These are phyloP conservation scores for Artemia sinica DNA, from an alignment of 2,888 invertebrate species.

Conservation along the genomic window DNA sequence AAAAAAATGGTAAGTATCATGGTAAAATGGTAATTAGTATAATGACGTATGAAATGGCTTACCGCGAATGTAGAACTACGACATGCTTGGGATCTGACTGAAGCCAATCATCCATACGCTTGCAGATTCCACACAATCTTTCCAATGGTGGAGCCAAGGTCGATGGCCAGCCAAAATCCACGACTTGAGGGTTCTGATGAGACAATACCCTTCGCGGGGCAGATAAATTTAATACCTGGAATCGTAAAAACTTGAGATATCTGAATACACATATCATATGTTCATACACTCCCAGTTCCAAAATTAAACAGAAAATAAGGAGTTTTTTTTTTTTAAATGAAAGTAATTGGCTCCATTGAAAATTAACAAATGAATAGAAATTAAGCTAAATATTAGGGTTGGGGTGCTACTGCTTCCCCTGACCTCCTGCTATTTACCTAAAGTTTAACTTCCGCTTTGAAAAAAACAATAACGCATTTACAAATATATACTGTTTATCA, in stretches of 20 bases:
- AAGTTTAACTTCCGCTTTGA: too few relatives aligned
- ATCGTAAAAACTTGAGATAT: slow-evolving; percentile 25
- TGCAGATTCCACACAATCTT: slow-evolving; percentile 73
- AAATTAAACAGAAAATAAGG: too few relatives aligned
- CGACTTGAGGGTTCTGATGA: slow-evolving; percentile 42
- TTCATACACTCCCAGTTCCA: neutral
- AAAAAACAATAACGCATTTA: too few relatives aligned
- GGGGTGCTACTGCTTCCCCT: too few relatives aligned
- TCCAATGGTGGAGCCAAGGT: slow-evolving; percentile 73
- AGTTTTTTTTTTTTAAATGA: too few relatives aligned
- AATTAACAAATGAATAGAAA: too few relatives aligned
- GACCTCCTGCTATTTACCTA: too few relatives aligned
- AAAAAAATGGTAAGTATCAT: neutral
- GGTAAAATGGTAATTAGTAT: neutral
- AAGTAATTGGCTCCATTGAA: neutral
- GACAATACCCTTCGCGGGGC: slow-evolving; percentile 45
- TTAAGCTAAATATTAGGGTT: too few relatives aligned
- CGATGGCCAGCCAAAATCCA: slow-evolving; percentile 69
- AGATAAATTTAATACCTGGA: slow-evolving; percentile 71
- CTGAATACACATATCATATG: slow-evolving; percentile 3
- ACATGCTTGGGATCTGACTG: slow-evolving; percentile 64
- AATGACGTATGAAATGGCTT: slow-evolving; percentile 27
- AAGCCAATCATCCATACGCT: slow-evolving; percentile 81
- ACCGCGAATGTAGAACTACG: slow-evolving; percentile 72
- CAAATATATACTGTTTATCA: too few relatives aligned